Percentiles rank a stretch among this genome's conserved stretches.
These are phyloP conservation scores for Sylvicola cinctus DNA, from an alignment of 2,888 invertebrate genomes.

Conservation along the genomic window DNA sequence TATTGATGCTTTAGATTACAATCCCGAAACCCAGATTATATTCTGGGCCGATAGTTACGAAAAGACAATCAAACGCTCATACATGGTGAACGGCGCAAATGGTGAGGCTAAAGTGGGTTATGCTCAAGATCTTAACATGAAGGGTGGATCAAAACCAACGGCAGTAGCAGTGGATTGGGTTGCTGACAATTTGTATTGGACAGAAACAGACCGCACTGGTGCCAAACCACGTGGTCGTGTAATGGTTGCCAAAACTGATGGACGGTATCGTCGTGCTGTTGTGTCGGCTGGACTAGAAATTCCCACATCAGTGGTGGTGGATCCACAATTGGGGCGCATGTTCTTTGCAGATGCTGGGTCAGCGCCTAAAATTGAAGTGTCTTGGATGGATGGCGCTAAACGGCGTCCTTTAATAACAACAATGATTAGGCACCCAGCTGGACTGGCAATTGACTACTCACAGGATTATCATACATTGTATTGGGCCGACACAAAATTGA, in stretches of 20 bases:
- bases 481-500: conserved; percentile 90
- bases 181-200: conserved; percentile 86
- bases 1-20: conserved; percentile 80
- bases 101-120: conserved; percentile 62
- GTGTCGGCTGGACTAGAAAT: conserved; percentile 60
- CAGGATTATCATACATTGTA: conserved; percentile 73
- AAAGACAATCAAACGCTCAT: conserved; percentile 76
- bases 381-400: conserved; percentile 94
- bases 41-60: conserved; percentile 94
- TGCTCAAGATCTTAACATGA: conserved; percentile 73
- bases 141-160: conserved; percentile 65
- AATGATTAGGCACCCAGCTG: conserved; percentile 67
- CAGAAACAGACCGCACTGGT: conserved; percentile 58
- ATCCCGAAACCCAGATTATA: conserved; percentile 61
- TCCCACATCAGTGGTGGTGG: conserved; percentile 75
- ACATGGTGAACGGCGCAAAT: conserved; percentile 59
- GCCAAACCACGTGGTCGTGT: conserved; percentile 58
- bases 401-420: conserved; percentile 63
- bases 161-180: conserved; percentile 88
- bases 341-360: conserved; percentile 90
- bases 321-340: conserved; percentile 68
- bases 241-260: conserved; percentile 76
- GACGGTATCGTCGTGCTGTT: conserved; percentile 65
- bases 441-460: conserved; percentile 73
- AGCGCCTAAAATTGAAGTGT: conserved; percentile 77